Percentiles rank a stretch among this genome's conserved stretches.
Evolutionary conservation across 2,888 invertebrate genomes (phyloP).

Genomic region (Caradrina kadenii): DNA sequence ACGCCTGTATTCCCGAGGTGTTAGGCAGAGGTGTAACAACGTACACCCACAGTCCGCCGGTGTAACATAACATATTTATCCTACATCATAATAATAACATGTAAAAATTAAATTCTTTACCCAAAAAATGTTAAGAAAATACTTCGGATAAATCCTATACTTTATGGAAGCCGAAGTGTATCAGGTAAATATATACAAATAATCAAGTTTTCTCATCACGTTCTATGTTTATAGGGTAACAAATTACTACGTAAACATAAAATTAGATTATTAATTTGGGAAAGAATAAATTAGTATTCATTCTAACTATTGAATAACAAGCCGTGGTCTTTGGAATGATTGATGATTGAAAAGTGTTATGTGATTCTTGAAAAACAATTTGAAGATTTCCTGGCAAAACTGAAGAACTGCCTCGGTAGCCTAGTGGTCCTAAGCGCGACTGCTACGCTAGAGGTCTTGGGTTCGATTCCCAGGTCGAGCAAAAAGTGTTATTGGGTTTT

Average conservation of each 20-base stretch:
- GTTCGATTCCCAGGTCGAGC: no score
- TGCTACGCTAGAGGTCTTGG: no score
- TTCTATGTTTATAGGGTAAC: constrained; percentile 52
- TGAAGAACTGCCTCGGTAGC: no score
- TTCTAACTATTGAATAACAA: constrained; percentile 9
- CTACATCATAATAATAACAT: constrained; percentile 4
- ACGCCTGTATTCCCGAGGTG: no score
- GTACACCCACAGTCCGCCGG: no score
- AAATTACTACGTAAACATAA: constrained; percentile 53
- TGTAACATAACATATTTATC: not conserved
- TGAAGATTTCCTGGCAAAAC: no score
- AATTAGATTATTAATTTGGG: constrained; percentile 55
- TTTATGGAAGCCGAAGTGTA: constrained; percentile 34
- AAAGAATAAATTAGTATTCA: constrained; percentile 23
- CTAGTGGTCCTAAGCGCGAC: no score
- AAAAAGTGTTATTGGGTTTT: no score
- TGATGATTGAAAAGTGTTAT: not conserved
- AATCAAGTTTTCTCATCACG: constrained; percentile 54
- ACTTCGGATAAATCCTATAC: constrained; percentile 16
- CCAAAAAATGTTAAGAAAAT: constrained; percentile 12
- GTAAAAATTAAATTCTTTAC: constrained; percentile 13
- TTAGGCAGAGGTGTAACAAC: no score
- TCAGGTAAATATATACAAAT: constrained; percentile 52
- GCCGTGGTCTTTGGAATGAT: not conserved
- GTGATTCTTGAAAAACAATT: not conserved